Base-by-base conservation (phyloP, 2,888 invertebrate genomes). In the Oxycera nigricornis region DNA sequence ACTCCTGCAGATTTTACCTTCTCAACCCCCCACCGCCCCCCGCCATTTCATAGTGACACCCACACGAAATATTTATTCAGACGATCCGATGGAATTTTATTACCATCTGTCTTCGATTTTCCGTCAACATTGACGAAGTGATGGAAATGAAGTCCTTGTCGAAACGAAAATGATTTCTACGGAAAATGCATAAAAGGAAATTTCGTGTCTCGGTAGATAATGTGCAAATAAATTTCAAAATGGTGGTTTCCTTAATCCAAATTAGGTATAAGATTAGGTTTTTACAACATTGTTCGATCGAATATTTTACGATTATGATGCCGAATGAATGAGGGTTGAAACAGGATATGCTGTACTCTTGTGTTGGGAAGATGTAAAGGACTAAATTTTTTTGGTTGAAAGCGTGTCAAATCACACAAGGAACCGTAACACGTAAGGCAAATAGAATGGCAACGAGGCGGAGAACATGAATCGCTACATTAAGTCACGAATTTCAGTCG, bases 171-270 rank as follows among this genome's bases (percentile, higher is more conserved):
- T 46, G 3, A 3, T 11, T 46, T 3, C 14, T 2, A 6, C 24
- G 24, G 55, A 3, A 59, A 30, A 59, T 59, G 26, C 30, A 59
- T 59, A 59, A 59, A 59, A 59, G 26, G n/a, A n/a, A n/a, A n/a
- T 30, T 30, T 59, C 9, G 6, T 26, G 59, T 17, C 30, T 9
- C 17, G 59, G 30, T 59, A 59, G 59, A 59, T 59, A 59, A 59
- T 59, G 30, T 30, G 4, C 30, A 28, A 59, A 59, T 59, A 59
- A 59, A 59, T 59, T 59, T 1, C 28, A 30, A n/a, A n/a, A 59
- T 59, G 59, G 30, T 59, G 59, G 24, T 30, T 59, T 59, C 59
- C 30, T 59, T 59, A 30, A 59, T 30, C 28, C 59, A 22, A 59
- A 59, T 59, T 59, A 59, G 59, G 17, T 30, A 20, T 20, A 28